Evolutionary conservation across 1,140 invertebrate genomes (phyloP).

Genomic region (Anthonomus grandis): DNA sequence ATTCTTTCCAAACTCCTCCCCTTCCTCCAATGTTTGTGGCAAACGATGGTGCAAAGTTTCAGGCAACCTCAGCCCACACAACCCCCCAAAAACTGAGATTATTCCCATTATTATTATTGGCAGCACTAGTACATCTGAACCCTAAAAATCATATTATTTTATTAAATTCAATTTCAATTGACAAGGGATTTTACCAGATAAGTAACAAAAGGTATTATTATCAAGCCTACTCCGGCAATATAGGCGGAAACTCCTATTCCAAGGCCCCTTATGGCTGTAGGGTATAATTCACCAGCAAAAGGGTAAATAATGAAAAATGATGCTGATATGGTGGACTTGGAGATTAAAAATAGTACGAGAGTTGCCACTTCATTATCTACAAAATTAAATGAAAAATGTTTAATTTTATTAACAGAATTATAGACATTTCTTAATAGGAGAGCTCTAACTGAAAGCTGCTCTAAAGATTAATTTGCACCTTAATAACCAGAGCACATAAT

Average conservation of each 20-base stretch:
- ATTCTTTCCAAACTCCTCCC: constrained; percentile 83
- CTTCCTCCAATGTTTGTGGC: constrained; percentile 81
- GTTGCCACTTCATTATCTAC: constrained; percentile 71
- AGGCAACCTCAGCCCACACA: constrained; percentile 73
- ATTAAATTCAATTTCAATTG: constrained; percentile 7
- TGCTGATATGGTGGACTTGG: constrained; percentile 86
- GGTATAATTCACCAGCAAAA: constrained; percentile 85
- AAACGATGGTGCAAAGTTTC: constrained; percentile 76
- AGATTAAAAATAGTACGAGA: constrained; percentile 75
- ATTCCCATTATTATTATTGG: constrained; percentile 77
- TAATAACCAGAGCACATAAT: too few species aligned
- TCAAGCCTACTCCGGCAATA: constrained; percentile 79
- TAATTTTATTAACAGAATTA: too few species aligned
- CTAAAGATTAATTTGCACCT: too few species aligned
- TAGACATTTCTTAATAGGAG: too few species aligned
- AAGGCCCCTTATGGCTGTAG: constrained; percentile 78
- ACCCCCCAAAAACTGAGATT: constrained; percentile 72
- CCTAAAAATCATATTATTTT: constrained; percentile 52
- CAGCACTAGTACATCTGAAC: constrained; percentile 75
- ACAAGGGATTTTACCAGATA: constrained; percentile 64
- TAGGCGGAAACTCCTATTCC: constrained; percentile 88
- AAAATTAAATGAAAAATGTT: constrained; percentile 39
- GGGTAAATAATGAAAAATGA: constrained; percentile 89
- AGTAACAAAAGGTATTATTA: constrained; percentile 87
- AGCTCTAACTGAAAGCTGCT: too few species aligned